Conservation (phyloP, 2,113 vertebrate species). For the Lucifuga dentata region DNA sequence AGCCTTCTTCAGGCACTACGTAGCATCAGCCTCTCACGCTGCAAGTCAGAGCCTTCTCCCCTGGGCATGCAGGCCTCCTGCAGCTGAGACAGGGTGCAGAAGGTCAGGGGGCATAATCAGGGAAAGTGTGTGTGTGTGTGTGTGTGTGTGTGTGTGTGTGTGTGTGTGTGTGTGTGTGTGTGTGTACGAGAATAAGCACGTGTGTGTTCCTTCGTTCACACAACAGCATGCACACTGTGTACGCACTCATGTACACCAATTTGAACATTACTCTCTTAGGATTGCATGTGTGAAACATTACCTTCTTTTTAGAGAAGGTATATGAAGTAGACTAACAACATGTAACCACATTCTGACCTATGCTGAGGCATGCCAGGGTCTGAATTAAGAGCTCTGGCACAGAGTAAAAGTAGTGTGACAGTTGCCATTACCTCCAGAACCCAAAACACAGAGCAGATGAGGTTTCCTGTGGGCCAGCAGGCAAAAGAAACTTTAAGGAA, state of each 20-base stretch:
- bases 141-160: constrained; percentile 1
- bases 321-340: constrained; percentile 41
- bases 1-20: constrained; percentile 52
- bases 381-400: constrained; percentile 59
- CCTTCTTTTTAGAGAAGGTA: constrained; percentile 34
- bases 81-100: constrained; percentile 51
- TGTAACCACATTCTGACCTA: constrained; percentile 47
- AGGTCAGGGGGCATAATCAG: constrained; percentile 70
- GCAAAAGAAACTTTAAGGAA: constrained; percentile 47
- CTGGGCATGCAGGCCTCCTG: constrained; percentile 52
- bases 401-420: constrained; percentile 73
- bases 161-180: no score
- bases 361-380: constrained; percentile 47
- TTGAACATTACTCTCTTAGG: constrained; percentile 34
- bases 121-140: constrained; percentile 39
- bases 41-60: constrained; percentile 46
- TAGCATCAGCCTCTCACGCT: constrained; percentile 57
- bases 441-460: constrained; percentile 75
- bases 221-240: not conserved
- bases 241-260: not conserved
- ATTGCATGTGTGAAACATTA: constrained; percentile 56
- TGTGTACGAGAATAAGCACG: not conserved
- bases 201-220: constrained; percentile 18
- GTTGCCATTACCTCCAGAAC: constrained; percentile 64
- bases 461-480: constrained; percentile 41